Evolutionary conservation across 2,888 invertebrate species (phyloP).

Genomic region (Liodrosophila aerea): DNA sequence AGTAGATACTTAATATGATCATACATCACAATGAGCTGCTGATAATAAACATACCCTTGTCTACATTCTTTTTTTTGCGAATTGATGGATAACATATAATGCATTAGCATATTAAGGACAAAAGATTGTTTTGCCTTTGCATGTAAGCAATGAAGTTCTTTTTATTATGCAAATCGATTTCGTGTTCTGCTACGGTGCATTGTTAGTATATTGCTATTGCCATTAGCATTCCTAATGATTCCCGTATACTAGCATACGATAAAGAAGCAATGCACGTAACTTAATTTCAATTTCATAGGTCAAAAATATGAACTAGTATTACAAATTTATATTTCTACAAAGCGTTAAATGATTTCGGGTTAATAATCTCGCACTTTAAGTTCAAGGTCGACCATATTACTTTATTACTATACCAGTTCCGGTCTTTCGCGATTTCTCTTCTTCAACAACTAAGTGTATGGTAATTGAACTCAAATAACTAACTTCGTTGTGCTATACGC

Average conservation of each 20-base stretch:
- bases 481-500: neutral
- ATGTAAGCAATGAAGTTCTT: constrained; percentile 12
- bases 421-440: neutral
- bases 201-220: constrained; percentile 38
- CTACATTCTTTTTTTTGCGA: constrained; percentile 22
- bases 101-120: constrained; percentile 27
- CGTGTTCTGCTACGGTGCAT: constrained; percentile 41
- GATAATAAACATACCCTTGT: constrained; percentile 53
- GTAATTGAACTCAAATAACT: constrained; percentile 7
- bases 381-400: constrained; percentile 39
- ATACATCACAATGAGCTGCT: constrained; percentile 3
- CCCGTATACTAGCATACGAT: constrained; percentile 40
- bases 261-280: constrained; percentile 54
- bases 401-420: too few relatives aligned
- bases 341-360: constrained; percentile 12
- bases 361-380: constrained; percentile 38
- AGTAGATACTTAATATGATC: too few relatives aligned
- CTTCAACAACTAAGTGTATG: constrained; percentile 15
- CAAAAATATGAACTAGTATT: constrained; percentile 26
- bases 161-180: constrained; percentile 62
- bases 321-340: neutral
- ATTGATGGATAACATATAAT: constrained; percentile 42
- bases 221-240: constrained; percentile 50
- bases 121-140: constrained; percentile 14
- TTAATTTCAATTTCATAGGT: constrained; percentile 31